Conservation (phyloP, 1,140 invertebrate species). For the Cydia strobilella region DNA sequence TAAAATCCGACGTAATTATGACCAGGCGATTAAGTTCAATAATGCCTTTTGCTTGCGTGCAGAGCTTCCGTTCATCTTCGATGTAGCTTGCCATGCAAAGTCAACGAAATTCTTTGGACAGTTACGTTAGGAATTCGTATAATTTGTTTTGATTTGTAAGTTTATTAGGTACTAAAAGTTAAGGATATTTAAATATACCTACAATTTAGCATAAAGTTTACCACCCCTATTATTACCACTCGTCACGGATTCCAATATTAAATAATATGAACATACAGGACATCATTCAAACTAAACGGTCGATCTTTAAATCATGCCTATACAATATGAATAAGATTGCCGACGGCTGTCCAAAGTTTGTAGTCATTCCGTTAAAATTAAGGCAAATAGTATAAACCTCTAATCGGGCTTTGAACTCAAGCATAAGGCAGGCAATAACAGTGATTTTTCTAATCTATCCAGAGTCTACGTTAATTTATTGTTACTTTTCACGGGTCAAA, state of each 20-base stretch:
- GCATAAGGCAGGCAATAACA: slow-evolving; percentile 14
- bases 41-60: slow-evolving; percentile 32
- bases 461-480: background rate
- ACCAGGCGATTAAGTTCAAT: slow-evolving; percentile 49
- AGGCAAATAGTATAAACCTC: background rate
- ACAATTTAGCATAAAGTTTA: background rate
- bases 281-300: background rate
- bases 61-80: slow-evolving; percentile 10
- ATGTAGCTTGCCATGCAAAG: background rate
- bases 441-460: background rate
- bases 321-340: slow-evolving; percentile 20
- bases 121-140: background rate
- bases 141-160: background rate
- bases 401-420: slow-evolving; percentile 10
- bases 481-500: slow-evolving; percentile 3
- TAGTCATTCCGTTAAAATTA: background rate
- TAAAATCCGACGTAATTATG: slow-evolving; percentile 61
- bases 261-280: background rate
- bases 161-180: too few species aligned
- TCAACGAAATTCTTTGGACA: background rate
- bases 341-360: slow-evolving; percentile 35
- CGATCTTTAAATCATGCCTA: slow-evolving; percentile 12
- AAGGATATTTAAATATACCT: too few species aligned
- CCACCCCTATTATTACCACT: background rate
- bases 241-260: background rate